These are phyloP conservation scores for Thalpophila matura DNA, from an alignment of 2,888 invertebrate genomes.

Conservation along the genomic window DNA sequence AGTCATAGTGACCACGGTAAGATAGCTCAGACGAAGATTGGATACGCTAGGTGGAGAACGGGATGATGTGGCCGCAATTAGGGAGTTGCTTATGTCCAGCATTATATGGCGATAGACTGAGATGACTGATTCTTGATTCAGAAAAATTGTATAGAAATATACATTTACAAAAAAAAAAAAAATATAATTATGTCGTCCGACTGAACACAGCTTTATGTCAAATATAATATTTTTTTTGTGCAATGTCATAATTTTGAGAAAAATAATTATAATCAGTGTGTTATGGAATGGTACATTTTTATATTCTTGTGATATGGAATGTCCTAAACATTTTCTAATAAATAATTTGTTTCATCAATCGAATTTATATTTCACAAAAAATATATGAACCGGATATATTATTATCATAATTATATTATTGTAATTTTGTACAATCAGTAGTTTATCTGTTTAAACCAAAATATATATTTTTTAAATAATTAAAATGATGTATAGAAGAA, in stretches of 20 bases:
- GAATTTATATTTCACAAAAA: conserved; percentile 42
- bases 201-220: conserved; percentile 40
- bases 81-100: no score
- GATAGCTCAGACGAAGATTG: no score
- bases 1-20: no score
- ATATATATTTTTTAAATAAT: background rate
- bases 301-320: conserved; percentile 46
- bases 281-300: conserved; percentile 36
- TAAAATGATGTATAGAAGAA: background rate
- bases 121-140: no score
- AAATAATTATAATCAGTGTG: conserved; percentile 19
- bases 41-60: no score
- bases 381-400: conserved; percentile 35
- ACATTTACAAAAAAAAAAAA: no score
- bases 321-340: conserved; percentile 32
- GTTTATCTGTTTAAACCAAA: conserved; percentile 14
- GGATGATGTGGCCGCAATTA: no score
- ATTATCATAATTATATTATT: conserved; percentile 32
- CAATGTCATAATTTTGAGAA: conserved; percentile 21
- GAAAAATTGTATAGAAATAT: no score
- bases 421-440: conserved; percentile 42
- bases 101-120: no score
- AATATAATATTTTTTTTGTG: conserved; percentile 36
- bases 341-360: conserved; percentile 18
- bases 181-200: background rate